Base-by-base conservation (phyloP, 2,888 invertebrate genomes). In the Toxonevra muliebris region DNA sequence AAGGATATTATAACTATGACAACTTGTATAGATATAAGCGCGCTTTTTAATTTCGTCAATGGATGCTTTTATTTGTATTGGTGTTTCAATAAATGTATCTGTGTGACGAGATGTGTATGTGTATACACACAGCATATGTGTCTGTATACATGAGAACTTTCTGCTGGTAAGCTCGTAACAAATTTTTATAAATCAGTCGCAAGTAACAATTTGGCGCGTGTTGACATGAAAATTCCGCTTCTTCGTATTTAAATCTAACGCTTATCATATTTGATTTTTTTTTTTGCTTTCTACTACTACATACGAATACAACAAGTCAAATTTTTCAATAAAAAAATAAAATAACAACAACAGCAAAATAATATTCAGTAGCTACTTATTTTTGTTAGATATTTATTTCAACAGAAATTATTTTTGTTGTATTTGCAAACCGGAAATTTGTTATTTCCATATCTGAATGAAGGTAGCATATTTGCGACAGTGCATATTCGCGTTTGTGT, bases 171-270 rank as follows among this genome's bases (percentile, higher is more conserved):
- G 40, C 41, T 58, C 52, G 48, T 19, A n/a, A 12, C 43, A 40
- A 54, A 13, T 43, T 60, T 59, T 50, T 41, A 42, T 54, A 42
- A 74, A 71, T 81, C 81, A 83, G 83, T 83, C 80, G 83, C 82
- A 80, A 76, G 80, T 79, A 82, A 81, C 78, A 80, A 80, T 83
- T 84, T 82, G 81, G 83, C 84, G 83, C 82, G 83, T 84, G 81
- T 82, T 84, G 83, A 82, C 82, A 82, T 83, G 82, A 69, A 76
- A 75, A 68, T 75, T 77, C 81, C 79, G 81, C 79, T 80, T 79
- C 76, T 80, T 79, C 73, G 74, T 75, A 76, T 79, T 80, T 75
- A 67, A 76, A 75, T 73, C 70, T 73, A 68, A 73, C 69, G 68
- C 70, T 71, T 71, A 66, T 71, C 72, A 64, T 73, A 64, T 30